phyloP scores from a whole-genome alignment of 2,888 invertebrate species.

The Arge pagana region DNA sequence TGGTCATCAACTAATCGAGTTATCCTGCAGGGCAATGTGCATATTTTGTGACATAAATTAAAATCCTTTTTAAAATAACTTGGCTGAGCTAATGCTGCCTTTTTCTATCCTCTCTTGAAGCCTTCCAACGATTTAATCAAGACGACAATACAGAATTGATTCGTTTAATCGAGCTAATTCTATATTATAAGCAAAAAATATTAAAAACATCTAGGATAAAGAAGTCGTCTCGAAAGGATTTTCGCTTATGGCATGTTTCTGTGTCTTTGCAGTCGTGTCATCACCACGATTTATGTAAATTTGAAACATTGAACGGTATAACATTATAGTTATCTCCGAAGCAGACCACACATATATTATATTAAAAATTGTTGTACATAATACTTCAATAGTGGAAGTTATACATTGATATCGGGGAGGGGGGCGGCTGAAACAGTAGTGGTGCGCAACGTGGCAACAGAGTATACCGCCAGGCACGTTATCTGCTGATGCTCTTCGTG shows the following conservation, averaged over 20 bases:
- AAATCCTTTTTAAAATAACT: conserved; percentile 12
- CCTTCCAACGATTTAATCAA: too few species aligned
- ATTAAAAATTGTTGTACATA: conserved; percentile 15
- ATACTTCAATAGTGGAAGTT: conserved; percentile 8
- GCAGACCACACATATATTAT: conserved; percentile 9
- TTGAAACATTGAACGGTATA: conserved; percentile 17
- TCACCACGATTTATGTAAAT: conserved; percentile 19
- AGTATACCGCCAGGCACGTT: neutral
- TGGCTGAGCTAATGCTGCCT: neutral
- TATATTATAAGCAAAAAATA: neutral
- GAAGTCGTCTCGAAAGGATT: conserved; percentile 37
- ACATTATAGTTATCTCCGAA: conserved; percentile 9
- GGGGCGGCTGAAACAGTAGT: conserved; percentile 23
- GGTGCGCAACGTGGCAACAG: conserved; percentile 36
- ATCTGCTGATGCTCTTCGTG: conserved; percentile 27
- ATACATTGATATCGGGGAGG: conserved; percentile 14
- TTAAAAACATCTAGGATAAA: neutral
- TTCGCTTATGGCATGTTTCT: conserved; percentile 32
- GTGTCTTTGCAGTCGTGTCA: conserved; percentile 33
- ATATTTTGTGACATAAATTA: conserved; percentile 30
- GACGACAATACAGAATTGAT: neutral
- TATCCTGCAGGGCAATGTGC: conserved; percentile 42
- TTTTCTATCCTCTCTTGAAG: too few species aligned
- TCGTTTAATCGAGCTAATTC: neutral
- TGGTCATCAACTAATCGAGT: conserved; percentile 42